Evolutionary conservation across 2,113 vertebrate species (phyloP), one percentile per base, ranked within the genome.

Genomic region (Hipposideros armiger): DNA sequence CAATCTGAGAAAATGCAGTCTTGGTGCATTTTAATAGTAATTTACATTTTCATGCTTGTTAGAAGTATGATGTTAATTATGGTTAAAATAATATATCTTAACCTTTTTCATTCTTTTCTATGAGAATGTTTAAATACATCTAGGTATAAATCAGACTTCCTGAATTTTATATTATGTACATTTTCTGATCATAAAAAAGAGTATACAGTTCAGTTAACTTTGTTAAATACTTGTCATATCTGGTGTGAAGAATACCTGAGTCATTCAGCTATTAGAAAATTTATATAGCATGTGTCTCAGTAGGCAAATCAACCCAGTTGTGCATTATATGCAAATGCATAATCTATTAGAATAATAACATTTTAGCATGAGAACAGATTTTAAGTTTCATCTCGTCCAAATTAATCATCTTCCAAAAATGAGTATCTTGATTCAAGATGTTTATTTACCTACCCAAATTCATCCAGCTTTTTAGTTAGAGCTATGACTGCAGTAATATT

Each of bases 41-140:
- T 56, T 95, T 93, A 26, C 3, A 82, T 70, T 86, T 97, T 60
- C 32, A 58, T 40, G 36, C 7, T 76, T 85, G 11, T 60, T 85
- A 42, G 22, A 7, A 84, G 4, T 40, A 4, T 82, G 16, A 42
- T 58, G 4, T 42, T 88, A 81, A 45, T 78, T 91, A 86, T n/a
- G 42, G 5, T 69, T 88, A 77, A 84, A 58, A 64, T 67, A 82
- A 76, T 76, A 15, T 76, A 67, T 15, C 17, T 93, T 91, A 84
- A 67, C 2, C 2, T 73, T 87, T 64, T 17, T 11, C 13, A 84
- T 50, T 69, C 24, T 81, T 88, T 88, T 77, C 52, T 56, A 28
- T 45, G 47, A 62, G 96, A 92, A 45, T 45, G 0, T 52, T 87
- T 72, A 28, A 94, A 4, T 85, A 50, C 11, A 30, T n/a, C 2